Evolutionary conservation across 1,140 invertebrate species (phyloP).

Genomic region (Halotydeus destructor): DNA sequence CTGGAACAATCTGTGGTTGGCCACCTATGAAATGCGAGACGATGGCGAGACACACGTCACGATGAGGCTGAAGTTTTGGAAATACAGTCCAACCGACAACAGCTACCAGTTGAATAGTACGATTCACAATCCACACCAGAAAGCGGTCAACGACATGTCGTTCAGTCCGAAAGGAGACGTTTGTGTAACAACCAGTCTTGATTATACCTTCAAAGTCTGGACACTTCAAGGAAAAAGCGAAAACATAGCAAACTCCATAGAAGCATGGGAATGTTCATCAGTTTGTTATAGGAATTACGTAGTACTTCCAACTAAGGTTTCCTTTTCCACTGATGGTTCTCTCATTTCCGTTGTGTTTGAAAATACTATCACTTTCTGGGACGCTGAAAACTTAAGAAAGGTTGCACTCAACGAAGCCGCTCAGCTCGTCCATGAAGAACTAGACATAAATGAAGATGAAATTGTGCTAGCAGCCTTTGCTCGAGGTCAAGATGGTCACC

Average conservation of each 20-base stretch:
- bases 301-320: slow-evolving; percentile 31
- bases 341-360: slow-evolving; percentile 46
- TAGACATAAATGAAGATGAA: slow-evolving; percentile 1
- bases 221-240: slow-evolving; percentile 26
- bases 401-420: background rate
- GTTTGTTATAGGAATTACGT: slow-evolving; percentile 37
- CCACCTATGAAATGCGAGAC: slow-evolving; percentile 45
- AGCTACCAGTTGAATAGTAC: slow-evolving; percentile 43
- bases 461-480: slow-evolving; percentile 7
- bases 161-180: slow-evolving; percentile 34
- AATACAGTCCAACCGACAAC: slow-evolving; percentile 24
- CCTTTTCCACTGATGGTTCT: slow-evolving; percentile 52
- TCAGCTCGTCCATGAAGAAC: background rate
- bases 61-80: slow-evolving; percentile 56
- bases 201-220: slow-evolving; percentile 53
- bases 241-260: slow-evolving; percentile 20
- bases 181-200: slow-evolving; percentile 38
- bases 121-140: slow-evolving; percentile 46
- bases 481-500: background rate
- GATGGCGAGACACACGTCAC: slow-evolving; percentile 35
- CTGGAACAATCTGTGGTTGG: slow-evolving; percentile 47
- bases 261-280: slow-evolving; percentile 39
- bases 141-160: slow-evolving; percentile 33
- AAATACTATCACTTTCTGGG: slow-evolving; percentile 46
- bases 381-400: slow-evolving; percentile 20